These are phyloP conservation scores for Manis pentadactyla DNA, from an alignment of 2,797 vertebrate species.

Conservation along the genomic window DNA sequence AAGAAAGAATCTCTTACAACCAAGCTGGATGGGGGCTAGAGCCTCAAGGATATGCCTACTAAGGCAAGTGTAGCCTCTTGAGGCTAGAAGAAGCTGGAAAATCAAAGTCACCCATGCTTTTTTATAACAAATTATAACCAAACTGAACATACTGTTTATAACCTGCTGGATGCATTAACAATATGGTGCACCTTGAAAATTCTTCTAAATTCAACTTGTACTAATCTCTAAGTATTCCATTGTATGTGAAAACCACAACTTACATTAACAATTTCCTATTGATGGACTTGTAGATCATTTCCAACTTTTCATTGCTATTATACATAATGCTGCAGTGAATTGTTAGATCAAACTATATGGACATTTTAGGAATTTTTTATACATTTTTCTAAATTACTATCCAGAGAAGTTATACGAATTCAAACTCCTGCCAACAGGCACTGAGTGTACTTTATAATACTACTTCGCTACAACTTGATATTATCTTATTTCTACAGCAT, in stretches of 20 bases:
- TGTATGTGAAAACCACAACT: not conserved
- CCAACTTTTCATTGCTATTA: not conserved
- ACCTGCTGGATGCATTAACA: not conserved
- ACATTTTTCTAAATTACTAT: conserved; percentile 38
- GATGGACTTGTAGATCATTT: not conserved
- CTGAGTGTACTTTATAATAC: not conserved
- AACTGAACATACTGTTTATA: not conserved
- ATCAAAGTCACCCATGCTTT: not conserved
- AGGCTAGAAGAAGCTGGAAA: not conserved
- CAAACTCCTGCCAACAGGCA: conserved; percentile 3
- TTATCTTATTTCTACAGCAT: not conserved
- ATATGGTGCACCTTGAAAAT: not conserved
- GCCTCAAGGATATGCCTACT: not conserved
- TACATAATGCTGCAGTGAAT: not conserved
- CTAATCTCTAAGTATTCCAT: not conserved
- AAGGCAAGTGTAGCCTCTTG: not conserved
- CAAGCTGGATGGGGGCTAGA: not conserved
- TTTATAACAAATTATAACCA: conserved; percentile 12
- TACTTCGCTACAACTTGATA: not conserved
- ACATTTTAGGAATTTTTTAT: conserved; percentile 27
- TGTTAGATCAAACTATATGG: not conserved
- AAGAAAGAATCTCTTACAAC: not conserved
- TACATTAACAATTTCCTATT: not conserved
- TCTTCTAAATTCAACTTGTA: not conserved
- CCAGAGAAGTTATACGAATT: not conserved